phyloP scores from a whole-genome alignment of 2,797 vertebrate species.

The Phoxinus dragarum region DNA sequence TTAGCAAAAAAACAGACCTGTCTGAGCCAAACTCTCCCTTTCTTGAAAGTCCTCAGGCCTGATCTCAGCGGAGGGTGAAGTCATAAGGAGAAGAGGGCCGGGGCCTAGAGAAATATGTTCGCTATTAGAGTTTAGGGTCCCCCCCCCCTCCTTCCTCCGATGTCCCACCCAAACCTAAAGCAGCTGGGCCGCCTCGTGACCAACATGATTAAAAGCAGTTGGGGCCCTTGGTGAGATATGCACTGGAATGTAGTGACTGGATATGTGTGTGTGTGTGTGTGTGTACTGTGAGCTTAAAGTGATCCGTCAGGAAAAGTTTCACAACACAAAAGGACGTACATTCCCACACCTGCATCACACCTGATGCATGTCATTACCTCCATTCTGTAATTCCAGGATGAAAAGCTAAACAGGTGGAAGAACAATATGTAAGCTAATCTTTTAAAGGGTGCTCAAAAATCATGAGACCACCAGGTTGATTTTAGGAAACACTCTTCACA shows the following conservation, averaged over 20 bases:
- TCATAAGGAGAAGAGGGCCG: conserved; percentile 65
- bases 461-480: conserved; percentile 6
- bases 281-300: conserved; percentile 26
- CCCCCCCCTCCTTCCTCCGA: conserved; percentile 54
- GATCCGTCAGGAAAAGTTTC: conserved; percentile 21
- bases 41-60: conserved; percentile 36
- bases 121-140: conserved; percentile 69
- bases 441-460: conserved; percentile 15
- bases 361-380: conserved; percentile 36
- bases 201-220: conserved; percentile 82
- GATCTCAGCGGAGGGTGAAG: conserved; percentile 66
- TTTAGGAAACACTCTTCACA: conserved; percentile 30
- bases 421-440: conserved; percentile 1
- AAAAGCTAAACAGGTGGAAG: conserved; percentile 32
- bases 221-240: conserved; percentile 76
- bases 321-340: neutral
- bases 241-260: conserved; percentile 77
- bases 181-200: conserved; percentile 82
- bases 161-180: conserved; percentile 78
- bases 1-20: conserved; percentile 14
- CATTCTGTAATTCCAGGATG: conserved; percentile 18
- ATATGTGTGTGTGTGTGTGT: conserved; percentile 62
- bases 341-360: conserved; percentile 41
- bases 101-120: conserved; percentile 76
- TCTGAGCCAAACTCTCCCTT: conserved; percentile 26